Percentiles rank a stretch among this genome's conserved stretches.
Evolutionary conservation across 2,113 vertebrate species (phyloP).

Genomic region (Suncus etruscus): DNA sequence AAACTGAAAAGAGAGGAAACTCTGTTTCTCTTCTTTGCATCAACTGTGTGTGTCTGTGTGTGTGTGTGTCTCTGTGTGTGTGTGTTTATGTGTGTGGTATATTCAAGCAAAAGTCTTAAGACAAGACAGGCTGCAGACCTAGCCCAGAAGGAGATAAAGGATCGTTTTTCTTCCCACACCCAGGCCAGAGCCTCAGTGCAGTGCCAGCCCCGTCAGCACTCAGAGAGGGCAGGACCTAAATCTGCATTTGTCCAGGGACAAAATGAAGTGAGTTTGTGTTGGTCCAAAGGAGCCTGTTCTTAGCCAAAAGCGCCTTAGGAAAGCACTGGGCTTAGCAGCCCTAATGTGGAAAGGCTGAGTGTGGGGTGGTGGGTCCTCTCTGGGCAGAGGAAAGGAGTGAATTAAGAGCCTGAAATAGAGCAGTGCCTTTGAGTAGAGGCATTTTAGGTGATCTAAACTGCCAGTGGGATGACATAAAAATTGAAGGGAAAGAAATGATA

Average conservation of each 20-base stretch:
- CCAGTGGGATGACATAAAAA: neutral
- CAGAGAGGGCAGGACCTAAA: neutral
- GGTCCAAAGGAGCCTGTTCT: neutral
- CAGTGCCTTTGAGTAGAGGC: neutral
- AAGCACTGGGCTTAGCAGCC: neutral
- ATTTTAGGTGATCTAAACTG: neutral
- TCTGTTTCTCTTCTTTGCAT: neutral
- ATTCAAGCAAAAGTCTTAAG: neutral
- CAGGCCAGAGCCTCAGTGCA: neutral
- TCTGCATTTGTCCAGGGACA: neutral
- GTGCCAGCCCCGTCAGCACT: neutral
- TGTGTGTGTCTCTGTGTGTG: no score
- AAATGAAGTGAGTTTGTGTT: neutral
- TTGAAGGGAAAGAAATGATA: neutral
- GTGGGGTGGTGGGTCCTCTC: no score
- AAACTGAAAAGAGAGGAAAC: neutral
- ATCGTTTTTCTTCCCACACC: neutral
- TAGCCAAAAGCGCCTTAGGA: neutral
- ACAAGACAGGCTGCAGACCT: no score
- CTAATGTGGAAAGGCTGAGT: neutral
- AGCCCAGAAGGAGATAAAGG: neutral
- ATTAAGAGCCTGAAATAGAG: no score
- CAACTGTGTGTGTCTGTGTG: neutral
- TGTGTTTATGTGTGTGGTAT: no score
- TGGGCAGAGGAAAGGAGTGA: no score